These are phyloP conservation scores for Sceloporus undulatus DNA, from an alignment of 2,113 vertebrate genomes.

Conservation along the genomic window DNA sequence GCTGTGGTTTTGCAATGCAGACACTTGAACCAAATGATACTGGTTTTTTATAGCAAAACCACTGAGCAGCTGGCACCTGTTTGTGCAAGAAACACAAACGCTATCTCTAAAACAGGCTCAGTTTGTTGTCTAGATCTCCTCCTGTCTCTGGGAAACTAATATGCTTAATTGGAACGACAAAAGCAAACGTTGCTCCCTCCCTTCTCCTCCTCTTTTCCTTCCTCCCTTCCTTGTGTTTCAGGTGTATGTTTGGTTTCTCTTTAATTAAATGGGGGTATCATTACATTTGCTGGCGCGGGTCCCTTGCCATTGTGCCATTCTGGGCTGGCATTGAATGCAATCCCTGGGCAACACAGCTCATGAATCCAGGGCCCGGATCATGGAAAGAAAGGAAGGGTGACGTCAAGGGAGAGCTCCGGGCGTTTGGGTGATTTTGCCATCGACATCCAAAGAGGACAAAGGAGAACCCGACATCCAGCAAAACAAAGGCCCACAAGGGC, in stretches of 20 bases:
- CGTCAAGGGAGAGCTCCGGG: not conserved
- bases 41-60: no score
- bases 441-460: not conserved
- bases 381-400: not conserved
- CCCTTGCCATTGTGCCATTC: not conserved
- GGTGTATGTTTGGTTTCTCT: not conserved
- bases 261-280: not conserved
- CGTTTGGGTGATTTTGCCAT: no score
- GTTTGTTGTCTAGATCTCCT: not conserved
- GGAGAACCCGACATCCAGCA: no score
- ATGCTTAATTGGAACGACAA: not conserved
- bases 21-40: no score
- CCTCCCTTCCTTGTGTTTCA: not conserved
- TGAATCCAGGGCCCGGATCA: not conserved
- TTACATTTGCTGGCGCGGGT: not conserved
- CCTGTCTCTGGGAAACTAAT: not conserved
- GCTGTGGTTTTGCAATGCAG: not conserved
- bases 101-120: no score
- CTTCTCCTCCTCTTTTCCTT: not conserved
- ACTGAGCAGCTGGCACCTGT: accelerated
- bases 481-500: no score
- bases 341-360: not conserved
- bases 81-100: not conserved
- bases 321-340: not conserved
- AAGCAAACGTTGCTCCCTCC: not conserved